phyloP scores from a whole-genome alignment of 1,140 invertebrate genomes.

The Pseudomyrmex flavicornis region DNA sequence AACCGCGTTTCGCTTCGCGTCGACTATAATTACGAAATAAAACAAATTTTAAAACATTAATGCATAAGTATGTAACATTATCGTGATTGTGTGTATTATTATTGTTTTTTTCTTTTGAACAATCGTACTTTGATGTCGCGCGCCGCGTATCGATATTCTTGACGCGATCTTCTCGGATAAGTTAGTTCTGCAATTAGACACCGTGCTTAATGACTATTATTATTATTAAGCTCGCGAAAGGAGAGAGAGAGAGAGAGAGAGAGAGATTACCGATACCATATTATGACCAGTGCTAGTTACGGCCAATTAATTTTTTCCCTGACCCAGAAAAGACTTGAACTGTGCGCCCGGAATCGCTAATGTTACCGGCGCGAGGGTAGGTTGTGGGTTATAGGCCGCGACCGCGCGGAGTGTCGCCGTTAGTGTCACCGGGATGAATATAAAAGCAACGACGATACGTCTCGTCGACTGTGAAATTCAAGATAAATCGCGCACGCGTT shows the following conservation, averaged over 20 bases:
- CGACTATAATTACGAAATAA: not conserved
- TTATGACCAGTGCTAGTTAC: constrained; percentile 32
- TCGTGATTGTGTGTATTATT: not conserved
- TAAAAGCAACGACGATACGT: constrained; percentile 58
- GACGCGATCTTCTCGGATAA: constrained; percentile 7
- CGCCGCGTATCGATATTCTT: not conserved
- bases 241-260: not conserved
- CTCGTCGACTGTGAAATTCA: constrained; percentile 50
- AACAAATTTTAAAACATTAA: not conserved
- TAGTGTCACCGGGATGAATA: constrained; percentile 53
- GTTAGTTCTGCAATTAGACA: constrained; percentile 12
- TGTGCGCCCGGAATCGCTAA: constrained; percentile 43
- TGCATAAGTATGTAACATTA: not conserved
- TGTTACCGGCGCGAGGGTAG: constrained; percentile 19
- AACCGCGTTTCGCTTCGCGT: not conserved
- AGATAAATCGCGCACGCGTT: constrained; percentile 40
- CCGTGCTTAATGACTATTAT: constrained; percentile 32
- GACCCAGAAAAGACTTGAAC: constrained; percentile 55
- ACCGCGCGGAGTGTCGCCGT: constrained; percentile 38
- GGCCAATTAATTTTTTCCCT: constrained; percentile 60
- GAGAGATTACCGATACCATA: not conserved
- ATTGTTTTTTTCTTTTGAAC: not conserved
- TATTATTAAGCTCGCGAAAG: not conserved
- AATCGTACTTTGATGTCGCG: not conserved
- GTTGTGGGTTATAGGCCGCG: constrained; percentile 35